phyloP scores from a whole-genome alignment of 2,797 vertebrate genomes.

The Betta splendens region DNA sequence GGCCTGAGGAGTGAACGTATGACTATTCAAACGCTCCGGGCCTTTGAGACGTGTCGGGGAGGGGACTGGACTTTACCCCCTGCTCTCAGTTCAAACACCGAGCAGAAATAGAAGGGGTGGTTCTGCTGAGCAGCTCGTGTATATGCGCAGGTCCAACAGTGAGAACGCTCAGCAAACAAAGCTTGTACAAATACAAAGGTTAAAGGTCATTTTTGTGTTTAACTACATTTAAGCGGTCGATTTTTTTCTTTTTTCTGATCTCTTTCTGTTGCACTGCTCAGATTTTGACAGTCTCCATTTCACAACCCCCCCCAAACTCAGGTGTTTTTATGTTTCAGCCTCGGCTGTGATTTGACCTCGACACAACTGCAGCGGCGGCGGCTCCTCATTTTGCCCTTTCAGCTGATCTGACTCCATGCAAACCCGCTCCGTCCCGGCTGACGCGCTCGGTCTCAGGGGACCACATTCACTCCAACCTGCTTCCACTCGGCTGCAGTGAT shows the following conservation, averaged over 20 bases:
- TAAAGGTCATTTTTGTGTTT: background rate
- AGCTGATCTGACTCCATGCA: slow-evolving; percentile 38
- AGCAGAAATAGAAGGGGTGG: slow-evolving; percentile 35
- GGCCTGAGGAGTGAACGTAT: background rate
- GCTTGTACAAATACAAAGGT: slow-evolving; percentile 15
- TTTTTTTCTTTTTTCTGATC: background rate
- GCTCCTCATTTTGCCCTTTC: slow-evolving; percentile 24
- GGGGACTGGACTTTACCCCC: slow-evolving; percentile 1
- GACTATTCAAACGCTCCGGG: background rate
- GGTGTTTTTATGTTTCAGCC: slow-evolving; percentile 1
- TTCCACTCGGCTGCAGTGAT: slow-evolving; percentile 21
- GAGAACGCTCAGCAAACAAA: slow-evolving; percentile 25
- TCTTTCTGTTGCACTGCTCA: background rate
- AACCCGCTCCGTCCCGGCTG: slow-evolving; percentile 21
- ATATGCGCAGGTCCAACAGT: slow-evolving; percentile 7
- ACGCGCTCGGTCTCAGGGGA: slow-evolving; percentile 10
- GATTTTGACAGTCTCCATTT: background rate
- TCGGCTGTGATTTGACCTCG: slow-evolving; percentile 24
- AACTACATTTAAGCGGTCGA: slow-evolving; percentile 2
- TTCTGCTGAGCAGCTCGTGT: slow-evolving; percentile 11
- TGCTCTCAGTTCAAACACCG: background rate
- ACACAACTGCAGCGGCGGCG: slow-evolving; percentile 21
- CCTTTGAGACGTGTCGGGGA: background rate
- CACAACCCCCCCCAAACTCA: background rate
- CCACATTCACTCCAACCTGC: slow-evolving; percentile 34